Base-by-base conservation (phyloP, 2,888 invertebrate species). In the Tiliacea aurago region DNA sequence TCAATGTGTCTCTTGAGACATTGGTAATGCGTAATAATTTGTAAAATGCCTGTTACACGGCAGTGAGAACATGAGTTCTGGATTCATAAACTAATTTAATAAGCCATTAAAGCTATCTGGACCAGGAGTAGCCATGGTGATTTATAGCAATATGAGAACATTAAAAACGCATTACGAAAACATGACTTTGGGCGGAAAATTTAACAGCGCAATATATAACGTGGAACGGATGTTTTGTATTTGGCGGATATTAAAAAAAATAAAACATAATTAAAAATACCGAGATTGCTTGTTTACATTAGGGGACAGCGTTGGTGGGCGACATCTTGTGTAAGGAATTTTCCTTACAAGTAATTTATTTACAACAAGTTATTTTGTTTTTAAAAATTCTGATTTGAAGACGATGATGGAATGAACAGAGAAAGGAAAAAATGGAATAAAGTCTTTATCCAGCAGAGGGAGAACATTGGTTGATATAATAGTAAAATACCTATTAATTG, bases 141-240 rank as follows among this genome's bases (percentile, higher is more conserved):
- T 95, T 95, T 95, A 96, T 96, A 94, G 94, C 93, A 95, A 96
- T 95, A 95, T 95, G 95, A 95, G 95, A 96, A 95, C 96, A 96
- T 96, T 96, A 96, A 96, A 96, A 96, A 95, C 96, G 94, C 96
- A 96, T 96, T 96, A 96, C 93, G 93, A 94, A 95, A 96, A 96
- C 96, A 96, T 95, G 96, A 95, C 93, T 96, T 94, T 93, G 91
- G 94, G 92, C 93, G 94, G 93, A 93, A 95, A 94, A 93, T 95
- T 95, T 93, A 94, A 94, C 95, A 92, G 91, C 90, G 89, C 90
- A 92, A 91, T 93, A 93, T 93, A 93, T 92, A 92, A 91, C 91
- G 90, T 85, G 89, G 86, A 90, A 85, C 91, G 92, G 93, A 92
- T 92, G 91, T 92, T 93, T 91, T 92, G 91, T 91, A 87, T 91